Evolutionary conservation across 2,888 invertebrate species (phyloP).

Genomic region (Agrochola macilenta): DNA sequence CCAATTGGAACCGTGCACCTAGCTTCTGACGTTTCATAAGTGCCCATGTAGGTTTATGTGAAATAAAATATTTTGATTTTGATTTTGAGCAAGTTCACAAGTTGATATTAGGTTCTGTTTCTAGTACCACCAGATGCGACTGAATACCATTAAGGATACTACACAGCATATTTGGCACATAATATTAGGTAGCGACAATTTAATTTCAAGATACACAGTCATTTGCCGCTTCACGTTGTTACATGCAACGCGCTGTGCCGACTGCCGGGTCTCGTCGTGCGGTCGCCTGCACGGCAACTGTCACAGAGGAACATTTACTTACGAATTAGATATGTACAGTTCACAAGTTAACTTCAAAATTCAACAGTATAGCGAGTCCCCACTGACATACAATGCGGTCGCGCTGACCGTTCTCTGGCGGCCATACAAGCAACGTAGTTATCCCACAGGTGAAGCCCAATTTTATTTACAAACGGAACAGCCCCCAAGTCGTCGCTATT

Average conservation of each 20-base stretch:
- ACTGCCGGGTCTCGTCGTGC: not conserved
- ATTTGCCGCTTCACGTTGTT: not conserved
- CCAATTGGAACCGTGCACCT: too few relatives aligned
- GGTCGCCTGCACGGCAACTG: not conserved
- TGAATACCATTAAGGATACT: slow-evolving; percentile 1
- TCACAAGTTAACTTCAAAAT: not conserved
- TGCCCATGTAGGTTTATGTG: too few relatives aligned
- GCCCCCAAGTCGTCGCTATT: slow-evolving; percentile 17
- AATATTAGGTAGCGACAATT: not conserved
- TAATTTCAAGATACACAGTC: slow-evolving; percentile 19
- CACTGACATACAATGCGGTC: slow-evolving; percentile 1
- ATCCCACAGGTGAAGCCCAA: slow-evolving; percentile 19
- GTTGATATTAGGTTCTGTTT: slow-evolving; percentile 4
- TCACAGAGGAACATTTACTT: not conserved
- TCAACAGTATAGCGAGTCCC: slow-evolving; percentile 2
- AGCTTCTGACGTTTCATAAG: too few relatives aligned
- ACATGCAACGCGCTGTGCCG: not conserved
- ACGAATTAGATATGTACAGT: not conserved
- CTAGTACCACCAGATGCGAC: slow-evolving; percentile 24
- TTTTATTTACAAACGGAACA: slow-evolving; percentile 44
- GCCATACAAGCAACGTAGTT: slow-evolving; percentile 6
- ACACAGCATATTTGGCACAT: not conserved
- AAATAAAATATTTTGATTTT: too few relatives aligned
- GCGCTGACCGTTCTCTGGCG: not conserved
- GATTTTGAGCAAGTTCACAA: not conserved